Base-by-base conservation (phyloP, 2,888 invertebrate species). In the Iphiclides podalirius region DNA sequence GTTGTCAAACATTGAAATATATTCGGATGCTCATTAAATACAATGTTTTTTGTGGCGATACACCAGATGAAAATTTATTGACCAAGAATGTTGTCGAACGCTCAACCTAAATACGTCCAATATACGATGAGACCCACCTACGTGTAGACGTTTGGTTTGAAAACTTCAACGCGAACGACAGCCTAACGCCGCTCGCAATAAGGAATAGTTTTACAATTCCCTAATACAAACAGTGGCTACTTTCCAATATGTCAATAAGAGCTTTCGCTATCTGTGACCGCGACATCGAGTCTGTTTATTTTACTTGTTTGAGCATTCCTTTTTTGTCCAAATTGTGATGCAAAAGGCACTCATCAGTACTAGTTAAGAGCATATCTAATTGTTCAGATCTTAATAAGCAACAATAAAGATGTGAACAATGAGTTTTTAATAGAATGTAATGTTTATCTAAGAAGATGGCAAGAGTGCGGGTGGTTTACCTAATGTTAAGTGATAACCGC, bases 261-360 rank as follows among this genome's bases (percentile, higher is more conserved):
- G 84, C 86, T 87, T 87, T 87, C 87, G 86, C 86, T 87, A 82
- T 86, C 85, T 75, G 73, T 81, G 81, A 75, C 81, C 79, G 76
- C 74, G 72, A 70, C 70, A 64, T 53, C 61, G 60, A 70, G 71
- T 75, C 74, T 82, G 70, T 85, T 84, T 82, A 72, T 75, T 81
- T 79, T 77, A 77, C 66, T 69, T 74, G 65, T 84, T 85, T 76
- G 67, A 70, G 75, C 73, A 67, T 73, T 72, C 68, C 69, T 78
- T 74, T 71, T 76, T 72, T 66, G 58, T 31, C 2, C n/a, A 2
- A 3, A 31, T 31, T 12, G n/a, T 31, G 31, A 31, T n/a, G 31
- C 26, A 26, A 26, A 26, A 2, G 4, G 9, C 8, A 4, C 9
- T 26, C 9, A 26, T 26, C 26, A 7, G 9, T 26, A 26, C n/a